A percentile compares a stretch with the other conserved stretches of the same genome.
Conservation (phyloP, 2,113 vertebrate genomes). For the Eurypyga helias region DNA sequence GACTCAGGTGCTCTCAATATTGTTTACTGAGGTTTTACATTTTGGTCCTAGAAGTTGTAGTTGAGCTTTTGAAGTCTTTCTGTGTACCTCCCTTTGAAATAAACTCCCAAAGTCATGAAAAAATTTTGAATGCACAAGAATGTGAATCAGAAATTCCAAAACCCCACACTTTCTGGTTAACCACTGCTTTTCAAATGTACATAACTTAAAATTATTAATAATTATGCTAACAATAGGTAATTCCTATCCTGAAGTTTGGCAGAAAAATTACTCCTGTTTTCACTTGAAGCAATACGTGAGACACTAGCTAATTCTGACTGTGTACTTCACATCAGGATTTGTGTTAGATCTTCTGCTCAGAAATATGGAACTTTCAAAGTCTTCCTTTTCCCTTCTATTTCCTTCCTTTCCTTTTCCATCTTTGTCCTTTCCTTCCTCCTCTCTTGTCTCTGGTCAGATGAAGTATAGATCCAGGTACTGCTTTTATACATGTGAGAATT, state of each 20-base stretch:
- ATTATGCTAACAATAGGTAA: background rate
- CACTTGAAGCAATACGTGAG: background rate
- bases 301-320: background rate
- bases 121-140: background rate
- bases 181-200: background rate
- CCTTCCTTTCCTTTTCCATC: background rate
- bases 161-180: background rate
- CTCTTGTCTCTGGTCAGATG: background rate
- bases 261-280: background rate
- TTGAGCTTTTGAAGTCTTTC: background rate
- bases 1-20: background rate
- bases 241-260: background rate
- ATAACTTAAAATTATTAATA: background rate
- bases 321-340: background rate
- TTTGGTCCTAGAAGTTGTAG: background rate
- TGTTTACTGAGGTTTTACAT: background rate
- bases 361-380: background rate
- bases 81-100: background rate
- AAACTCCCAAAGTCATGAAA: background rate
- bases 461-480: background rate
- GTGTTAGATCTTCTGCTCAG: background rate
- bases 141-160: background rate
- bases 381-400: background rate
- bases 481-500: background rate
- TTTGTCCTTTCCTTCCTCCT: background rate